Evolutionary conservation across 2,888 invertebrate genomes (phyloP).

Genomic region (Elegia similella): DNA sequence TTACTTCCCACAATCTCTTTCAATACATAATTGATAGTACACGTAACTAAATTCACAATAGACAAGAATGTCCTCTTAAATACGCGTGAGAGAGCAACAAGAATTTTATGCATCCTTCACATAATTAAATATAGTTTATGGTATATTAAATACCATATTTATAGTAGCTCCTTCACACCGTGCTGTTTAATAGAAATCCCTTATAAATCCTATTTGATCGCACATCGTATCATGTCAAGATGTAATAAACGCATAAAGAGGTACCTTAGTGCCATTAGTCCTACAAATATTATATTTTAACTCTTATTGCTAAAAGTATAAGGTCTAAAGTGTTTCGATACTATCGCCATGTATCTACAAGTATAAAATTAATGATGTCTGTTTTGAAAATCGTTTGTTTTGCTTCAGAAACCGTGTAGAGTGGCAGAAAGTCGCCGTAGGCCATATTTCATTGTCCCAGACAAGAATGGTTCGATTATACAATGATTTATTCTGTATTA

Average conservation of each 20-base stretch:
- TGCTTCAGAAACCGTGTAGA: slow-evolving; percentile 48
- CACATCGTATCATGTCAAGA: slow-evolving; percentile 66
- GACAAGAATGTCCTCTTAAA: background rate
- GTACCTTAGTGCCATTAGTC: slow-evolving; percentile 60
- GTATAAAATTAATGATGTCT: slow-evolving; percentile 64
- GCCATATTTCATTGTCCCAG: slow-evolving; percentile 44
- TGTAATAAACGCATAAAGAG: slow-evolving; percentile 73
- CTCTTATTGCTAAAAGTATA: slow-evolving; percentile 33
- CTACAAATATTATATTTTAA: slow-evolving; percentile 33
- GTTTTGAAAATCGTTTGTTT: slow-evolving; percentile 67
- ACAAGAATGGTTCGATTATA: slow-evolving; percentile 24
- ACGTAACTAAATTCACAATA: too few species aligned
- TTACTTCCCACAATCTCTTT: too few species aligned
- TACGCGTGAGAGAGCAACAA: background rate
- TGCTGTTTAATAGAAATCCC: slow-evolving; percentile 45
- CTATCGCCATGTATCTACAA: slow-evolving; percentile 35
- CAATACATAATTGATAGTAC: too few species aligned
- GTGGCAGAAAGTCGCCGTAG: slow-evolving; percentile 40
- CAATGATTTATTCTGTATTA: slow-evolving; percentile 21
- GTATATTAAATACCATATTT: slow-evolving; percentile 14
- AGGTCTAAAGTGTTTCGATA: slow-evolving; percentile 31
- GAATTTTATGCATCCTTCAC: slow-evolving; percentile 4
- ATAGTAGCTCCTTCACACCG: slow-evolving; percentile 42
- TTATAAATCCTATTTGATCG: slow-evolving; percentile 65
- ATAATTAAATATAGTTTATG: slow-evolving; percentile 11